These are phyloP conservation scores for Rhegmatorhina hoffmannsi DNA, from an alignment of 2,113 vertebrate genomes.

Conservation along the genomic window DNA sequence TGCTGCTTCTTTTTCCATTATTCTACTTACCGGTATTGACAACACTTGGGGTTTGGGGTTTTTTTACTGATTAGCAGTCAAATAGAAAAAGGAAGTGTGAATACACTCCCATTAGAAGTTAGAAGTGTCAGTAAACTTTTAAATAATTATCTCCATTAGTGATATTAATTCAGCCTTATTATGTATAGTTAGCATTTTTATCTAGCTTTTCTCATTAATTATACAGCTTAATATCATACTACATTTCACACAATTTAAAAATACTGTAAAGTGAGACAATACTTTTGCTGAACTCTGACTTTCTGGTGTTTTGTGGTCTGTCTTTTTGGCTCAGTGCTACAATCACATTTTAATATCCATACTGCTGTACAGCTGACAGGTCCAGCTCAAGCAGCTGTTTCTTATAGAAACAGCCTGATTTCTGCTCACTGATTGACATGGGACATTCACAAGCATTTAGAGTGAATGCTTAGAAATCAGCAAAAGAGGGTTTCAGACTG, in stretches of 20 bases:
- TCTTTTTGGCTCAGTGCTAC: background rate
- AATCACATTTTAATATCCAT: background rate
- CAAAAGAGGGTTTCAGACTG: background rate
- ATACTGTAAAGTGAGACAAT: background rate
- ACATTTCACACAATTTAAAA: background rate
- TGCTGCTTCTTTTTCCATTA: background rate
- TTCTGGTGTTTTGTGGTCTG: background rate
- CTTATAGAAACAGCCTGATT: background rate
- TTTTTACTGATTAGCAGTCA: background rate
- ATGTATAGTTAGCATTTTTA: background rate
- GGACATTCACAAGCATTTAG: background rate
- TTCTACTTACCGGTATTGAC: background rate
- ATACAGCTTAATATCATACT: background rate
- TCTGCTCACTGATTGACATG: background rate
- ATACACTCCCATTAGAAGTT: background rate
- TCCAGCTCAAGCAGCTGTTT: background rate
- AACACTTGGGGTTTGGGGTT: accelerated
- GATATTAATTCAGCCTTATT: background rate
- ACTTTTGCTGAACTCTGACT: background rate
- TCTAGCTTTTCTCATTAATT: background rate
- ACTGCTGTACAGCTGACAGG: background rate
- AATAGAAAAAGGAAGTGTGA: background rate
- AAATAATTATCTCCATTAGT: background rate
- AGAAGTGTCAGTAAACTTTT: background rate
- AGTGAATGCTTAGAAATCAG: background rate